These are phyloP conservation scores for Flabesymbios commensalis DNA, from an alignment of 2,888 invertebrate genomes.

Conservation along the genomic window DNA sequence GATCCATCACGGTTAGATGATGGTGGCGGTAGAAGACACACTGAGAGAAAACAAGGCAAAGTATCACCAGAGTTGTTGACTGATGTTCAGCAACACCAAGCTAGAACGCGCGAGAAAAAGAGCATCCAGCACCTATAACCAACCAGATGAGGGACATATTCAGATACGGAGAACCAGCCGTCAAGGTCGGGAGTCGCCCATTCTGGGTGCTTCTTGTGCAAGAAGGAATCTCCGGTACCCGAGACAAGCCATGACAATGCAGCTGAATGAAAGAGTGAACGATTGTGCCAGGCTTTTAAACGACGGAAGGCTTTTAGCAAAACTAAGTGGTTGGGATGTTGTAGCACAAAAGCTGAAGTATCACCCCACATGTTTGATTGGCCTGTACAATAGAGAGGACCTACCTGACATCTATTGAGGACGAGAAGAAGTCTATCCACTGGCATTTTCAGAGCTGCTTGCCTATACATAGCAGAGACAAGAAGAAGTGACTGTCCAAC, in stretches of 20 bases:
- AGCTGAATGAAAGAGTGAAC: background rate
- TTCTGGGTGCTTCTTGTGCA: too few species aligned
- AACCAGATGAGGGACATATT: background rate
- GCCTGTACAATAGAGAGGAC: slow-evolving; percentile 4
- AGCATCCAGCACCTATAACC: background rate
- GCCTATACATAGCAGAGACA: slow-evolving; percentile 2
- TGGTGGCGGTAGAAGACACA: slow-evolving; percentile 30
- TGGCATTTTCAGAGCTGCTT: slow-evolving; percentile 14
- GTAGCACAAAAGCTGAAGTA: slow-evolving; percentile 8
- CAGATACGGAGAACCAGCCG: background rate
- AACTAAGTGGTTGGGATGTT: slow-evolving; percentile 1
- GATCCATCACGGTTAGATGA: slow-evolving; percentile 28
- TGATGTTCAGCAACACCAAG: slow-evolving; percentile 3
- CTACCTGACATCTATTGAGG: too few species aligned
- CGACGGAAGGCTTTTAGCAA: slow-evolving; percentile 1
- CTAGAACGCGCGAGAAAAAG: background rate
- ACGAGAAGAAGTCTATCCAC: slow-evolving; percentile 4
- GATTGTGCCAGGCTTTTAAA: background rate
- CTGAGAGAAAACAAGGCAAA: slow-evolving; percentile 26
- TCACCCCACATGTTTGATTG: slow-evolving; percentile 1
- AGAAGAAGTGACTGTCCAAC: background rate
- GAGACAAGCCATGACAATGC: background rate
- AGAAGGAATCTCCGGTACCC: too few species aligned
- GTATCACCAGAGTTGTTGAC: slow-evolving; percentile 23
- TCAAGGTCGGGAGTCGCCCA: background rate